Base-by-base conservation (phyloP, 1,140 invertebrate species). In the Heliothis subflexa region DNA sequence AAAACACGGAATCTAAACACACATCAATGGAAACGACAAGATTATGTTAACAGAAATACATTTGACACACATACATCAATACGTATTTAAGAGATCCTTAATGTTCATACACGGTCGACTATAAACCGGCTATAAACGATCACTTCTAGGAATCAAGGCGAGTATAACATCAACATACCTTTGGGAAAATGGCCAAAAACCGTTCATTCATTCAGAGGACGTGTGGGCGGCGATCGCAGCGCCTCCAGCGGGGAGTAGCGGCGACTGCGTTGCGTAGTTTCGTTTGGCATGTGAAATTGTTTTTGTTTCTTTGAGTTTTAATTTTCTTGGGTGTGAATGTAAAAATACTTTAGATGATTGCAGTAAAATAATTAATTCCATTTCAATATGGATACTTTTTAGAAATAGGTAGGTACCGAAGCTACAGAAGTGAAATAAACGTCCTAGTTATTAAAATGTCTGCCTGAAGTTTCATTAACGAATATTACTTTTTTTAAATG, bases 161-260 rank as follows among this genome's bases (percentile, higher is more conserved):
- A 71, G 52, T 75, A 4, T 59, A 59, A 62, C 49, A 62, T 47
- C 47, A 49, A 49, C 59, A 75, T 75, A 75, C 73, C 73, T 64
- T 80, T 68, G 62, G 82, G 74, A 74, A 64, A 47, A 25, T 70
- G 74, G 82, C 82, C 83, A 86, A 85, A 78, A 57, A 50, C 12
- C 28, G 55, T 78, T 82, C 83, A 85, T 84, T 85, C 83, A 86
- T 80, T 70, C 77, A 21, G 78, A 61, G 64, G 47, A 55, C 71
- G 68, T 28, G 78, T 80, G 78, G 80, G 80, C 68, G 82, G 81
- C 76, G 82, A 79, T 71, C 47, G 77, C 59, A 78, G 90, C 88
- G 90, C 89, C 9, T 78, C 62, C 49, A 70, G 90, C 81, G 90
- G 85, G 82, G 91, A 91, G 90, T 91, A 91, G 91, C 89, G 74